Conservation (phyloP, 2,113 vertebrate species). For the Psophia crepitans region DNA sequence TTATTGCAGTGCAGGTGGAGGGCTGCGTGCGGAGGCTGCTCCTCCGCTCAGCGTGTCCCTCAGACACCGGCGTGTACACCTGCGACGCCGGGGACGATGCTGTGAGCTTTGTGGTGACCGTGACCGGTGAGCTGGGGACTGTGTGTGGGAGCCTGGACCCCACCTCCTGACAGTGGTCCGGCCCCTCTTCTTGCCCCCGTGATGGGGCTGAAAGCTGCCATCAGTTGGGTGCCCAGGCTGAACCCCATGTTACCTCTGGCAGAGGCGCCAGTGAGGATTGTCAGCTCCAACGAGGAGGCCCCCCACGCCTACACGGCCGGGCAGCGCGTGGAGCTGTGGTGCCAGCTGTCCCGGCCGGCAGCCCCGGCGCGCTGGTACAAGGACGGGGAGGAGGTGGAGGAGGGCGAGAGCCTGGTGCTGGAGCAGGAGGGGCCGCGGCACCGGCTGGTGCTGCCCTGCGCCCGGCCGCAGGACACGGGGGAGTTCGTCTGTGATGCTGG, state of each 20-base stretch:
- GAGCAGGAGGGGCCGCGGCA: slow-evolving; percentile 81
- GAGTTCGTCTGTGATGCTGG: slow-evolving; percentile 89
- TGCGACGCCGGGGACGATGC: slow-evolving; percentile 85
- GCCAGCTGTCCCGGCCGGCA: slow-evolving; percentile 82
- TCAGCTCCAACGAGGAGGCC: slow-evolving; percentile 79
- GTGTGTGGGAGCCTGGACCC: neutral
- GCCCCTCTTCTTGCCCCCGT: neutral
- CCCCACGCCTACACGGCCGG: slow-evolving; percentile 76
- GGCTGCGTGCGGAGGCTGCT: slow-evolving; percentile 81
- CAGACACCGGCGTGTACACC: slow-evolving; percentile 86
- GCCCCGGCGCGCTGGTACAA: slow-evolving; percentile 84
- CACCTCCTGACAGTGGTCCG: neutral
- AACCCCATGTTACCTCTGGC: neutral
- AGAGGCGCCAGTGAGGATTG: slow-evolving; percentile 86
- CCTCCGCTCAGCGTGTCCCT: slow-evolving; percentile 79
- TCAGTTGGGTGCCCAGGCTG: neutral
- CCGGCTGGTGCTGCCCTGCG: slow-evolving; percentile 83
- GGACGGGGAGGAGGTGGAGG: slow-evolving; percentile 87
- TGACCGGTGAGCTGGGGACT: slow-evolving; percentile 74
- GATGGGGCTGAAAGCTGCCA: neutral
- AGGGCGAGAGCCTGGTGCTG: slow-evolving; percentile 71
- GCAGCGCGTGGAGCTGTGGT: slow-evolving; percentile 87
- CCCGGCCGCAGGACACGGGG: slow-evolving; percentile 80
- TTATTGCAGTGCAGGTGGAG: slow-evolving; percentile 76
- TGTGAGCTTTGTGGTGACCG: slow-evolving; percentile 69